phyloP scores from a whole-genome alignment of 2,888 invertebrate species.

The Drosophila neonasuta region DNA sequence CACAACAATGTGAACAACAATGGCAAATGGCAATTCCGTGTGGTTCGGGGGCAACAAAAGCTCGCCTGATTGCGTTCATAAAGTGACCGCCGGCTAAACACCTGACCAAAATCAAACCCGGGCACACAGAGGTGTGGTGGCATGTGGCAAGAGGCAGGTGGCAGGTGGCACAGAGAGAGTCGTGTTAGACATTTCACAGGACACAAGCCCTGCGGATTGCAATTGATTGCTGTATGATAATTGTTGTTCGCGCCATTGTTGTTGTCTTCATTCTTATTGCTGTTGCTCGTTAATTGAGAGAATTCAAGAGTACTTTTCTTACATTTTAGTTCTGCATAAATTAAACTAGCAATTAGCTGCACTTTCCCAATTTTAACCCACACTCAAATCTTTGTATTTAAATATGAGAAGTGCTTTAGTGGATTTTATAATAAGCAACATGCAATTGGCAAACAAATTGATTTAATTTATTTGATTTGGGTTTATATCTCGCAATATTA shows the following conservation, averaged over 20 bases:
- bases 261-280: slow-evolving; percentile 1
- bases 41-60: slow-evolving; percentile 59
- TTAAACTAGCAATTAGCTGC: background rate
- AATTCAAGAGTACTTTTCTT: no score
- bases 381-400: background rate
- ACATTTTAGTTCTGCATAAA: no score
- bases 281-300: background rate
- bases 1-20: slow-evolving; percentile 26
- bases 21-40: slow-evolving; percentile 37
- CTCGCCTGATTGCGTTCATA: slow-evolving; percentile 65
- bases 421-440: background rate
- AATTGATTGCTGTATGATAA: slow-evolving; percentile 48
- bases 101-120: slow-evolving; percentile 59
- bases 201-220: slow-evolving; percentile 39
- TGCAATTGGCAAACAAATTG: background rate
- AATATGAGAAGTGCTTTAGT: background rate
- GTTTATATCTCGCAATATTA: background rate
- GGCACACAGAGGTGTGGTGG: background rate
- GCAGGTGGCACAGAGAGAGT: background rate
- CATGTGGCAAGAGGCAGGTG: background rate
- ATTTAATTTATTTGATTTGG: background rate
- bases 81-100: slow-evolving; percentile 65
- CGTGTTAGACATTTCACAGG: slow-evolving; percentile 15
- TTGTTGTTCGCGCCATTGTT: slow-evolving; percentile 18
- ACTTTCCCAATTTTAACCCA: background rate